Conservation (phyloP, 2,888 invertebrate genomes). For the Trachelus stipa region DNA sequence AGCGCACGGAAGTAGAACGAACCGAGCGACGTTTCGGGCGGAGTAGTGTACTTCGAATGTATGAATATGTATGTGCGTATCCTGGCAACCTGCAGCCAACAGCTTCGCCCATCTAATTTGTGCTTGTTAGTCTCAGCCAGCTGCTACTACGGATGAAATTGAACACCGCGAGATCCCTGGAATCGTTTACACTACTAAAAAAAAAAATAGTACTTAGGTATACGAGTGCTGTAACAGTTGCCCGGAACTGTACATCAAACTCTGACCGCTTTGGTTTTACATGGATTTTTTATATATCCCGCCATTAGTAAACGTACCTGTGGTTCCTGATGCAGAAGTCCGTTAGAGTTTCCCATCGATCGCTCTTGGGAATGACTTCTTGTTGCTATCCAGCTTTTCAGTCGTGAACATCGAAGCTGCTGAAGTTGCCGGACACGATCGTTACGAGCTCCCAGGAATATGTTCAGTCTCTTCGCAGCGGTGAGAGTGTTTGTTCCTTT, state of each 20-base stretch:
- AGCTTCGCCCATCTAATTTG: slow-evolving; percentile 29
- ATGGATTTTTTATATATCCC: background rate
- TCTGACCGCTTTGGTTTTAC: background rate
- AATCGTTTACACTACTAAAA: background rate
- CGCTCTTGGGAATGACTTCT: background rate
- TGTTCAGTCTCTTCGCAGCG: slow-evolving; percentile 46
- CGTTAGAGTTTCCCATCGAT: background rate
- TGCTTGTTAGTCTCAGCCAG: slow-evolving; percentile 40
- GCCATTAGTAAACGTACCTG: background rate
- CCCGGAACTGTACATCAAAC: background rate
- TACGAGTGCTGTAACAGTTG: background rate
- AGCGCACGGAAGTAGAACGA: slow-evolving; percentile 2
- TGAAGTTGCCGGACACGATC: slow-evolving; percentile 52
- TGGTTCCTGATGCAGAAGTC: background rate
- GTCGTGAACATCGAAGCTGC: slow-evolving; percentile 21
- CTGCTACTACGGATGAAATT: slow-evolving; percentile 17
- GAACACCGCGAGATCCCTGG: slow-evolving; percentile 2
- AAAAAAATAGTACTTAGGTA: background rate
- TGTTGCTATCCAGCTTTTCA: background rate
- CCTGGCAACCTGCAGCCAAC: slow-evolving; percentile 7
- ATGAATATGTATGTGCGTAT: background rate
- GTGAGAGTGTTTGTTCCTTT: slow-evolving; percentile 12
- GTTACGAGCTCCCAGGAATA: slow-evolving; percentile 56
- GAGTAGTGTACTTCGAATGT: background rate
- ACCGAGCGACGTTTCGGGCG: background rate